A percentile compares a stretch with the other conserved stretches of the same genome.
These are phyloP conservation scores for Pomacea canaliculata DNA, from an alignment of 2,888 invertebrate genomes.

Conservation along the genomic window DNA sequence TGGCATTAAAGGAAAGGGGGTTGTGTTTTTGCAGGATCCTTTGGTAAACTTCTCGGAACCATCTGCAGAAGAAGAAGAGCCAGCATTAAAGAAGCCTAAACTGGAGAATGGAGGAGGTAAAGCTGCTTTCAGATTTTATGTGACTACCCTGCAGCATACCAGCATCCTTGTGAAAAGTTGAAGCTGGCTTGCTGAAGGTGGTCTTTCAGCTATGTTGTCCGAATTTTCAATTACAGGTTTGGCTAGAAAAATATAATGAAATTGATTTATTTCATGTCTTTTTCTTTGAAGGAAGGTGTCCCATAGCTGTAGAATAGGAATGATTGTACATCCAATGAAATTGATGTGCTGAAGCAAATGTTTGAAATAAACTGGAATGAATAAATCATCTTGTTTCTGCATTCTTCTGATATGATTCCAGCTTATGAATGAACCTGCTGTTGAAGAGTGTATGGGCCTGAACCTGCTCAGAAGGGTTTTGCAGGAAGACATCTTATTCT, in stretches of 20 bases:
- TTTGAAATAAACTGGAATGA: background rate
- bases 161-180: slow-evolving; percentile 10
- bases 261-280: too few relatives aligned
- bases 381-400: slow-evolving; percentile 1
- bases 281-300: too few relatives aligned
- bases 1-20: too few relatives aligned
- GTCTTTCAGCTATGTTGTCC: slow-evolving; percentile 1
- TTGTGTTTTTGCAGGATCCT: too few relatives aligned
- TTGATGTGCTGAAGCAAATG: too few relatives aligned
- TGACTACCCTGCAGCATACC: slow-evolving; percentile 1
- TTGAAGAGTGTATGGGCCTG: slow-evolving; percentile 15
- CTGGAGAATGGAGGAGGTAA: slow-evolving; percentile 24
- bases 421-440: slow-evolving; percentile 19
- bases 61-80: background rate
- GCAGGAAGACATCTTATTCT: background rate
- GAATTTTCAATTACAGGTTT: background rate
- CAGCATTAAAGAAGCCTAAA: slow-evolving; percentile 9
- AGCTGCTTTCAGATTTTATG: background rate
- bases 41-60: background rate
- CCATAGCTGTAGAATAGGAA: background rate
- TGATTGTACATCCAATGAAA: too few relatives aligned
- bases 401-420: slow-evolving; percentile 27
- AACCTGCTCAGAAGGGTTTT: slow-evolving; percentile 13
- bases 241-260: background rate
- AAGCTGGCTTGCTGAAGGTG: background rate